Percentiles rank a stretch among this genome's conserved stretches.
Evolutionary conservation across 1,140 invertebrate species (phyloP).

Genomic region (Atopsyche davidsoni): DNA sequence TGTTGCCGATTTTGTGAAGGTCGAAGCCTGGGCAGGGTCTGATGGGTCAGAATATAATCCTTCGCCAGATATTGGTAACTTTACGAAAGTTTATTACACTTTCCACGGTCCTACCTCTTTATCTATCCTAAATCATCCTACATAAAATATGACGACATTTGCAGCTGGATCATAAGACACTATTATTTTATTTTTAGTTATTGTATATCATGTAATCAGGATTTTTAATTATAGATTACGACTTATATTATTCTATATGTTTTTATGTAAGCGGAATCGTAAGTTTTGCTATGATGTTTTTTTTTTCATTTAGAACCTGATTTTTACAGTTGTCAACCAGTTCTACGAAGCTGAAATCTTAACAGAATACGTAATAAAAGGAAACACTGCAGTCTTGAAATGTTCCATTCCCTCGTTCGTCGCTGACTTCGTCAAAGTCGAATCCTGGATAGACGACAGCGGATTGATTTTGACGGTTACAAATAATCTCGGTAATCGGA

Average conservation of each 20-base stretch:
- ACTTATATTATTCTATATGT: neutral
- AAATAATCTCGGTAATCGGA: conserved; percentile 57
- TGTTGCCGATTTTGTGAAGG: conserved; percentile 84
- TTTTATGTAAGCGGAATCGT: neutral
- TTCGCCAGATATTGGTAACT: conserved; percentile 44
- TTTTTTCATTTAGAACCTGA: conserved; percentile 6
- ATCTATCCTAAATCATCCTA: no score
- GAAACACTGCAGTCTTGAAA: conserved; percentile 72
- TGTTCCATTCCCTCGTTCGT: conserved; percentile 77
- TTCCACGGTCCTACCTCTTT: neutral
- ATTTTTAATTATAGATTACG: no score
- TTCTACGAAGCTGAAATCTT: conserved; percentile 74
- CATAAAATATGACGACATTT: no score
- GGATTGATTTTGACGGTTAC: conserved; percentile 54
- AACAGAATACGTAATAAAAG: conserved; percentile 73
- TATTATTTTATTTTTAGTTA: no score
- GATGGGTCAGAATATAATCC: conserved; percentile 62
- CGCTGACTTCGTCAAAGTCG: conserved; percentile 72
- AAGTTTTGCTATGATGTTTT: neutral
- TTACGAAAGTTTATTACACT: no score
- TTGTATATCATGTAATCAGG: no score
- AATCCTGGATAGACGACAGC: conserved; percentile 66
- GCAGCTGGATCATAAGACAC: no score
- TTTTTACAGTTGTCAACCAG: conserved; percentile 69
- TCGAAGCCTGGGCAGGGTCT: conserved; percentile 82